These are phyloP conservation scores for Neolamprologus ventralis DNA, from an alignment of 2,113 vertebrate species.

Conservation along the genomic window DNA sequence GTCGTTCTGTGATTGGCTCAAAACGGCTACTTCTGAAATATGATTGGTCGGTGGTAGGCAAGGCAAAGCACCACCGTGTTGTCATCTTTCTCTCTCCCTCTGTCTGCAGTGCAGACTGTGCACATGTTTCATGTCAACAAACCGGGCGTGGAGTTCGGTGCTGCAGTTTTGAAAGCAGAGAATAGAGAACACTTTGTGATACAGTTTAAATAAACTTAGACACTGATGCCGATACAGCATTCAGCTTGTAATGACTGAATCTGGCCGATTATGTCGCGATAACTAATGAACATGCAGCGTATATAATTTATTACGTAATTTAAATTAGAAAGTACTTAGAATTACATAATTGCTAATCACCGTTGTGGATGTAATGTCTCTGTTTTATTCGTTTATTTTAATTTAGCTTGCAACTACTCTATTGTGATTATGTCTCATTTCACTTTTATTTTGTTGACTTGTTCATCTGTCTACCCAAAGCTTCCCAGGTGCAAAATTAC, in stretches of 20 bases:
- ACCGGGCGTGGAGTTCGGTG: slow-evolving; percentile 40
- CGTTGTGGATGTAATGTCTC: not conserved
- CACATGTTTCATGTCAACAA: slow-evolving; percentile 79
- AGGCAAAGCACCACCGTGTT: slow-evolving; percentile 38
- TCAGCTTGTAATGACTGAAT: not conserved
- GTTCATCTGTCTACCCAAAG: not conserved
- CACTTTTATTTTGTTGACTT: not conserved
- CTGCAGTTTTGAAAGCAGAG: not conserved
- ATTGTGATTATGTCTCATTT: not conserved
- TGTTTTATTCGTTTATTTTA: not conserved
- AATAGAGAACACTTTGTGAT: not conserved
- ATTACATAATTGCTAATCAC: not conserved
- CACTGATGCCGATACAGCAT: not conserved
- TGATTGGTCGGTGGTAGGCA: slow-evolving; percentile 62
- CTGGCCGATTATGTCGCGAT: not conserved
- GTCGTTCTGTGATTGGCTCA: slow-evolving; percentile 53
- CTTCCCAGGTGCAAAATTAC: not conserved
- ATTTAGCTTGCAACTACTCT: not conserved
- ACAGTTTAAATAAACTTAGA: not conserved
- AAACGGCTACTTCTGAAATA: not conserved
- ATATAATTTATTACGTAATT: not conserved
- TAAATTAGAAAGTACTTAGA: not conserved
- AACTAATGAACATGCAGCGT: not conserved
- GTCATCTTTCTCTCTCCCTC: not conserved
- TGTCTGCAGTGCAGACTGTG: slow-evolving; percentile 48